phyloP scores from a whole-genome alignment of 1,140 invertebrate genomes.

The Pseudomyrmex pallidus region DNA sequence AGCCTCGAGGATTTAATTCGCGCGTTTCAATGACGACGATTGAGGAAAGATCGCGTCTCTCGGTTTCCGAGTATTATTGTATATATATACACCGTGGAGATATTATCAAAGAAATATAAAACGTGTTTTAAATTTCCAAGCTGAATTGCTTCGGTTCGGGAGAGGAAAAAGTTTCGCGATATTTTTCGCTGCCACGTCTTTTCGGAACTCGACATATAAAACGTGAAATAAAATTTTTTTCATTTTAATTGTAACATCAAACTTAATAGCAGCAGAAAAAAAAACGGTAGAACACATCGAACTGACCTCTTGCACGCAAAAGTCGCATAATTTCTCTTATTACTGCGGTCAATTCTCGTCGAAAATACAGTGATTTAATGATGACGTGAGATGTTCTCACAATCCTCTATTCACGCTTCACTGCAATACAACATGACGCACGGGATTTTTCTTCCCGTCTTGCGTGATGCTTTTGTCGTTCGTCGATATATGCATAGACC shows the following conservation, averaged over 20 bases:
- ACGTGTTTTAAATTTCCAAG: background rate
- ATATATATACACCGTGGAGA: background rate
- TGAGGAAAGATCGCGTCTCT: slow-evolving; percentile 15
- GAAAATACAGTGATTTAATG: slow-evolving; percentile 59
- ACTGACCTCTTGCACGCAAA: background rate
- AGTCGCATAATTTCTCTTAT: slow-evolving; percentile 8
- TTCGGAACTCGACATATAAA: too few relatives aligned
- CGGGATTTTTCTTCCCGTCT: slow-evolving; percentile 56
- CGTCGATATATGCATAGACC: slow-evolving; percentile 27
- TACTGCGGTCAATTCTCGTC: slow-evolving; percentile 1
- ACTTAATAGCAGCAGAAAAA: background rate
- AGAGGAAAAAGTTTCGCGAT: too few relatives aligned
- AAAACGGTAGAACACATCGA: too few relatives aligned
- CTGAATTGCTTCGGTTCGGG: too few relatives aligned
- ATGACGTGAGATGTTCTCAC: slow-evolving; percentile 66
- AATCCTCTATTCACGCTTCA: slow-evolving; percentile 32
- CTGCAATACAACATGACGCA: slow-evolving; percentile 24
- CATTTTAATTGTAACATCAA: too few relatives aligned
- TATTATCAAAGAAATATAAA: slow-evolving; percentile 4
- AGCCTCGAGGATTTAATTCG: background rate
- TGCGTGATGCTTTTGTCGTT: slow-evolving; percentile 31
- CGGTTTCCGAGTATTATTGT: slow-evolving; percentile 1
- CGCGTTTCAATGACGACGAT: background rate
- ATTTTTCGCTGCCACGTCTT: too few relatives aligned
- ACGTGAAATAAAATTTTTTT: too few relatives aligned